These are phyloP conservation scores for Eleginops maclovinus DNA, from an alignment of 2,113 vertebrate species.

Conservation along the genomic window DNA sequence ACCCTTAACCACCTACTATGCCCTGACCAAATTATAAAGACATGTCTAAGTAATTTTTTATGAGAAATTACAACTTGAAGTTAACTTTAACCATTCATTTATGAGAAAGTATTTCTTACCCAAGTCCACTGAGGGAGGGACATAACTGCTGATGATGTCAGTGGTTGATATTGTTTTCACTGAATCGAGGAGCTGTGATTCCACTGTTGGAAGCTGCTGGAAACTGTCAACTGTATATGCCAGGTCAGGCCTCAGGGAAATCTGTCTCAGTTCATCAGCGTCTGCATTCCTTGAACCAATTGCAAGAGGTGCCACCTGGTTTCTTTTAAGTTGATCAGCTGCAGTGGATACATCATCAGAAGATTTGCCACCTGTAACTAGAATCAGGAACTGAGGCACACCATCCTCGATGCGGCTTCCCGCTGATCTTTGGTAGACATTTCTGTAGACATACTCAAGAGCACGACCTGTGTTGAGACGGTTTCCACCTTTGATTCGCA, in stretches of 20 bases:
- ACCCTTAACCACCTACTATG: not conserved
- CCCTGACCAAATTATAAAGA: not conserved
- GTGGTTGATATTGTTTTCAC: slow-evolving; percentile 83
- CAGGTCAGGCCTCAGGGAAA: slow-evolving; percentile 89
- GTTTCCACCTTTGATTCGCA: slow-evolving; percentile 87
- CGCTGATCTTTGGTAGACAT: slow-evolving; percentile 90
- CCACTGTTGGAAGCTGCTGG: slow-evolving; percentile 85
- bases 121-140: not conserved
- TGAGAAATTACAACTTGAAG: not conserved
- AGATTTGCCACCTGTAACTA: slow-evolving; percentile 89
- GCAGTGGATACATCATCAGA: slow-evolving; percentile 87
- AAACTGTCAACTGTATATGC: slow-evolving; percentile 87
- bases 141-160: slow-evolving; percentile 60
- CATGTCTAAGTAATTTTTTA: not conserved
- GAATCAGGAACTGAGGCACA: slow-evolving; percentile 93
- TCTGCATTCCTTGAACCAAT: slow-evolving; percentile 86
- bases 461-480: slow-evolving; percentile 88
- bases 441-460: slow-evolving; percentile 89
- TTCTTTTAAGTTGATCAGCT: slow-evolving; percentile 87
- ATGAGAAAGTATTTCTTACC: slow-evolving; percentile 64
- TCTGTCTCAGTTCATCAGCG: slow-evolving; percentile 85
- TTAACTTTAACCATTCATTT: not conserved
- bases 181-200: slow-evolving; percentile 86
- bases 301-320: slow-evolving; percentile 86
- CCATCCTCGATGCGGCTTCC: slow-evolving; percentile 95